A percentile compares a stretch with the other conserved stretches of the same genome.
Evolutionary conservation across 2,888 invertebrate species (phyloP).

Genomic region (Gari tellinella): DNA sequence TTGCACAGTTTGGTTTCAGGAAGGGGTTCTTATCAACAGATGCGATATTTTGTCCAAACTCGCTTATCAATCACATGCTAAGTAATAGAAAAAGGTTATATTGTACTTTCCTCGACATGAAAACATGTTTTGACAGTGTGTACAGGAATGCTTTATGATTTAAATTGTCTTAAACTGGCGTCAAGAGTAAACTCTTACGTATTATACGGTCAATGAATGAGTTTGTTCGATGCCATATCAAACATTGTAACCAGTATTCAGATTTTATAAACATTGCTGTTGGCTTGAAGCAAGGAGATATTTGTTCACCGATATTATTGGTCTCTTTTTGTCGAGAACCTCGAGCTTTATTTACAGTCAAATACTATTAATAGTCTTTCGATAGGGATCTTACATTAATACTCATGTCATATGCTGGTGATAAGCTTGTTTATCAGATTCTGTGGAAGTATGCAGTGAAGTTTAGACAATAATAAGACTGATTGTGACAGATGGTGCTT

Average conservation of each 20-base stretch:
- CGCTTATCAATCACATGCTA: slow-evolving; percentile 16
- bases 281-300: slow-evolving; percentile 27
- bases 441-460: slow-evolving; percentile 11
- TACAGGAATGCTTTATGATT: no score
- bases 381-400: no score
- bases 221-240: slow-evolving; percentile 8
- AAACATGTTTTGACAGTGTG: slow-evolving; percentile 19
- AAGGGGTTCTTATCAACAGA: no score
- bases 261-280: slow-evolving; percentile 11
- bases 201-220: no score
- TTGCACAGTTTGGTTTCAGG: no score
- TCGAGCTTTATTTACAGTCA: no score
- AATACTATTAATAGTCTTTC: no score
- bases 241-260: no score
- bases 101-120: slow-evolving; percentile 29
- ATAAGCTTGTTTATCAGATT: slow-evolving; percentile 15
- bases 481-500: slow-evolving; percentile 30
- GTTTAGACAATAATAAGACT: slow-evolving; percentile 6
- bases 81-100: slow-evolving; percentile 19
- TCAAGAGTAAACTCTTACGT: slow-evolving; percentile 14
- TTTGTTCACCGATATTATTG: slow-evolving; percentile 22
- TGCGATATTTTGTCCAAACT: no score
- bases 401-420: slow-evolving; percentile 26
- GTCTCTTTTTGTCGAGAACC: slow-evolving; percentile 23
- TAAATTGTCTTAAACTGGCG: slow-evolving; percentile 7